Base-by-base conservation (phyloP, 2,113 vertebrate genomes). In the Tragelaphus buxtoni region DNA sequence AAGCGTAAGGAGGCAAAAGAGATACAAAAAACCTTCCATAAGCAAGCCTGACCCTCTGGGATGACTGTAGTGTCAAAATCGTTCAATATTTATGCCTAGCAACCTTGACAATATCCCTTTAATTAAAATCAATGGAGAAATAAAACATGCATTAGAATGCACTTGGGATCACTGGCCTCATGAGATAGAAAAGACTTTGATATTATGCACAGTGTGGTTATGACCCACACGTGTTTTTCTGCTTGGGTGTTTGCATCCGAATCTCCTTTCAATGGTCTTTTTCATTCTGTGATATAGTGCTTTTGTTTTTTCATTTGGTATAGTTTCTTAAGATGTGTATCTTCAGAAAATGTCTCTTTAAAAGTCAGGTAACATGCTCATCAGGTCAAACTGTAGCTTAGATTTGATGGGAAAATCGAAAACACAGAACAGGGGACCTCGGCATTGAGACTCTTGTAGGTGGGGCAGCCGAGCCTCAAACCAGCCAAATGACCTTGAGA, bases 61-160 rank as follows among this genome's bases (percentile, higher is more conserved):
- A 90, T 7, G 13, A 53, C 65, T 28, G 18, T 28, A 11, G 69
- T 82, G 47, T 79, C 96, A 82, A 13, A 14, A 42, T 22, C 74
- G 76, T 93, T 97, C 91, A 97, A 90, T 97, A 96, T 95, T 97
- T 97, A 98, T 97, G 97, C 97, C 97, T 97, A 97, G 97, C 90
- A 98, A 96, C 95, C 90, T 96, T 93, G 91, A 94, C 93, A 61
- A 96, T 98, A 98, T 96, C 94, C 97, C 97, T 97, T 98, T 96
- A 97, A 98, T 98, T 97, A 97, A 98, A 98, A 97, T 97, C 82
- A 96, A 97, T 98, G 97, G 94, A 88, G 87, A 97, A 98, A 97
- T 97, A 97, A 98, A 98, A 88, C 96, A 96, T 87, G 88, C 96
- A 92, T 97, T 97, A 98, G 94, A 88, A 96, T 92, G 90, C 90